Percentiles rank a stretch among this genome's conserved stretches.
These are phyloP conservation scores for Punctoribates punctum DNA, from an alignment of 2,888 invertebrate species.

Conservation along the genomic window DNA sequence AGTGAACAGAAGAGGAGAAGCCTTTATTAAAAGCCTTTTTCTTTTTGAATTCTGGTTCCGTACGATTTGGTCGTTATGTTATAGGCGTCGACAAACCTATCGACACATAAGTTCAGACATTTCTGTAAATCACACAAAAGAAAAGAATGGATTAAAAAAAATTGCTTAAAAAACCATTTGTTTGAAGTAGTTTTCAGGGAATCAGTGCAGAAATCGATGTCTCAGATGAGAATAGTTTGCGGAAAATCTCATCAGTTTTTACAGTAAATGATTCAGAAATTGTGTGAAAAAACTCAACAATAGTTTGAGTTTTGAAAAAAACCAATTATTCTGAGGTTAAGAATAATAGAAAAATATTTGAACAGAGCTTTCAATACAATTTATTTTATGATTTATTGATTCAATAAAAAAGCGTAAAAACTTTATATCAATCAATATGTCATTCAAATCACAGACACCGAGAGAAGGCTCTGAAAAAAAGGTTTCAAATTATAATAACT, in stretches of 20 bases:
- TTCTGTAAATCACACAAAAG: slow-evolving; percentile 58
- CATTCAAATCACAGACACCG: background rate
- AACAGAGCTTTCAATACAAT: background rate
- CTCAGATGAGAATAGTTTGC: too few relatives aligned
- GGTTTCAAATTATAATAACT: background rate
- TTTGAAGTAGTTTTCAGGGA: background rate
- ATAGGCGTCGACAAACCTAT: slow-evolving; percentile 95
- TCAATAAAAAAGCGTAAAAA: background rate
- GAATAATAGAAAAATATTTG: background rate
- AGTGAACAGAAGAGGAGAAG: background rate
- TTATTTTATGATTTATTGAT: background rate
- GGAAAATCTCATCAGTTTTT: too few relatives aligned
- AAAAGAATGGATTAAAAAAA: background rate
- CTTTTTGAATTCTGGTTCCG: slow-evolving; percentile 75
- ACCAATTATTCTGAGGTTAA: too few relatives aligned
- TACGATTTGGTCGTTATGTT: slow-evolving; percentile 87
- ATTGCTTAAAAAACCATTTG: background rate
- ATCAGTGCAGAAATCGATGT: background rate
- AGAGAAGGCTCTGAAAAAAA: background rate
- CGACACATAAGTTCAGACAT: slow-evolving; percentile 48
- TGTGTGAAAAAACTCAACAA: too few relatives aligned
- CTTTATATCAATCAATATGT: slow-evolving; percentile 6
- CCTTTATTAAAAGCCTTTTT: slow-evolving; percentile 58
- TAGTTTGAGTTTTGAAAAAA: too few relatives aligned
- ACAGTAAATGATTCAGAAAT: too few relatives aligned